phyloP scores from a whole-genome alignment of 1,140 invertebrate genomes.

The Babylonia areolata region DNA sequence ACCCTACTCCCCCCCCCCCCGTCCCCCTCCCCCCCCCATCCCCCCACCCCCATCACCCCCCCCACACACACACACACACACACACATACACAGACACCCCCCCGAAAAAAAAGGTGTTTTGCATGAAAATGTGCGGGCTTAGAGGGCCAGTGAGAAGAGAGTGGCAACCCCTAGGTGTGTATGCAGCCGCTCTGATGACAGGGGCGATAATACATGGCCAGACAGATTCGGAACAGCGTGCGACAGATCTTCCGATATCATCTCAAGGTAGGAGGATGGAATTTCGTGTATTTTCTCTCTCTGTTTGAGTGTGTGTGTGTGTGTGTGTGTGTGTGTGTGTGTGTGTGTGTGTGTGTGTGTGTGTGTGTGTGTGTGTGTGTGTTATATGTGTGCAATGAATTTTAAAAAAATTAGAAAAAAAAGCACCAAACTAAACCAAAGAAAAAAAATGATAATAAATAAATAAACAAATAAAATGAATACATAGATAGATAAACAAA shows the following conservation, averaged over 20 bases:
- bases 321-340: constrained; percentile 11
- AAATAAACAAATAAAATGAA: too few species aligned
- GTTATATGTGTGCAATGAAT: neutral
- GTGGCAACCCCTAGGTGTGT: neutral
- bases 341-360: neutral
- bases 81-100: too few species aligned
- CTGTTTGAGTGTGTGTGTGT: constrained; percentile 3
- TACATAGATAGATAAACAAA: too few species aligned
- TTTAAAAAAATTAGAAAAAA: too few species aligned
- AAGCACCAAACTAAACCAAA: too few species aligned
- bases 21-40: neutral
- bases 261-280: neutral
- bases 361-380: neutral
- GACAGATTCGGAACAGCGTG: neutral
- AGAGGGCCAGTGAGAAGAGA: neutral
- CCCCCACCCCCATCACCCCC: neutral
- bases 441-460: too few species aligned
- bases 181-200: neutral
- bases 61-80: too few species aligned
- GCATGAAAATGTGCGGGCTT: neutral
- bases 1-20: neutral
- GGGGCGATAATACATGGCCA: neutral
- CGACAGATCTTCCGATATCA: neutral
- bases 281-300: neutral
- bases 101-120: neutral